Evolutionary conservation across 1,140 invertebrate genomes (phyloP).

Genomic region (Stenopsyche tienmushanensis): DNA sequence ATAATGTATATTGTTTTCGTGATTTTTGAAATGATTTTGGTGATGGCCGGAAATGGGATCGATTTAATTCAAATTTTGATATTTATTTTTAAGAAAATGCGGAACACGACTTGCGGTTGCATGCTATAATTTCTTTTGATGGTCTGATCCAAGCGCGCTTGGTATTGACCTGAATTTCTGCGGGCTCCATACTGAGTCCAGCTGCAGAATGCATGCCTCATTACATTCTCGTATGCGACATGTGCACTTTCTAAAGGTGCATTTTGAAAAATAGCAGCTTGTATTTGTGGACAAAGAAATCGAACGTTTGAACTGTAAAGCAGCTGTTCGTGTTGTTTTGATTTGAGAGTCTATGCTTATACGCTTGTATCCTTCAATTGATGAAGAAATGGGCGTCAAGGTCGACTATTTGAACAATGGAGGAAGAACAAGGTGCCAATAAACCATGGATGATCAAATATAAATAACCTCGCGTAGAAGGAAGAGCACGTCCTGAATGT

Average conservation of each 20-base stretch:
- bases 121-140: neutral
- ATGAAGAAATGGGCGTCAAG: too few relatives aligned
- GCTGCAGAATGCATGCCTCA: too few relatives aligned
- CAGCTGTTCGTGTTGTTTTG: neutral
- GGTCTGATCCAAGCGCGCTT: neutral
- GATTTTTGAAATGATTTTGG: too few relatives aligned
- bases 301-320: neutral
- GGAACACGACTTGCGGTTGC: too few relatives aligned
- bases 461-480: neutral
- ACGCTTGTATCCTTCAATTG: neutral
- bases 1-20: too few relatives aligned
- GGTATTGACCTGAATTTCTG: neutral
- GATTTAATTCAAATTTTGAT: too few relatives aligned
- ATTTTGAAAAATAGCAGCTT: neutral
- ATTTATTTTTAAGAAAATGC: too few relatives aligned
- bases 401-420: neutral
- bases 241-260: too few relatives aligned
- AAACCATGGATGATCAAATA: neutral
- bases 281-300: neutral
- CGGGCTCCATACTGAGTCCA: too few relatives aligned
- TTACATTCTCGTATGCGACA: too few relatives aligned
- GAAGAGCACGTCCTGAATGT: neutral
- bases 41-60: too few relatives aligned
- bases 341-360: too few relatives aligned
- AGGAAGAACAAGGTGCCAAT: neutral